Percentiles rank a stretch among this genome's conserved stretches.
Conservation (phyloP, 2,888 invertebrate genomes). For the Celastrina argiolus region DNA sequence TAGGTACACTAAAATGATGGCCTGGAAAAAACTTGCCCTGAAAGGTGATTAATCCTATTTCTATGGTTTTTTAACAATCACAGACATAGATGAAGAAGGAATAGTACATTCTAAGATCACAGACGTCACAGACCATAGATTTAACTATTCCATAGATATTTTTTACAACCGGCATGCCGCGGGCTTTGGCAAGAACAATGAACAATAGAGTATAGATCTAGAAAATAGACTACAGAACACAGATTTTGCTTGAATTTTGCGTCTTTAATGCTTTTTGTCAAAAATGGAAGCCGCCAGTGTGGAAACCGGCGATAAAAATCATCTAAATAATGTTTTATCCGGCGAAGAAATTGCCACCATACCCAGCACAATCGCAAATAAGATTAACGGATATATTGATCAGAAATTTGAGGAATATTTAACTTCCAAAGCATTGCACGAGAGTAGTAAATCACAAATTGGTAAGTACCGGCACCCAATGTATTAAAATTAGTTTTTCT, state of each 20-base stretch:
- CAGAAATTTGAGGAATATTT: constrained; percentile 83
- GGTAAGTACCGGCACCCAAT: constrained; percentile 64
- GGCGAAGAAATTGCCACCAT: constrained; percentile 57
- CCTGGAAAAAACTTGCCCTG: no score
- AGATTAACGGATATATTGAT: constrained; percentile 78
- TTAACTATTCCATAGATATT: no score
- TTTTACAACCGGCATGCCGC: no score
- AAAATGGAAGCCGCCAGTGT: constrained; percentile 67
- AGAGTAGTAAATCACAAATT: constrained; percentile 80
- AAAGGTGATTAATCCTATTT: no score
- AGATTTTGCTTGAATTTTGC: constrained; percentile 9
- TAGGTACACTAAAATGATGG: no score
- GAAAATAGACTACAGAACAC: not conserved
- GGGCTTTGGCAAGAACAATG: no score
- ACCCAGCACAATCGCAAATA: constrained; percentile 61
- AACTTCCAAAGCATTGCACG: constrained; percentile 85
- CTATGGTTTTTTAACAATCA: no score
- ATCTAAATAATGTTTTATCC: constrained; percentile 66
- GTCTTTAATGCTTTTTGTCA: constrained; percentile 34
- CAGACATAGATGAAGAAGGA: no score
- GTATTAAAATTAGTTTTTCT: not conserved
- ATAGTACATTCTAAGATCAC: no score
- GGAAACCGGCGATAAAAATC: constrained; percentile 66
- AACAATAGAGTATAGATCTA: no score
- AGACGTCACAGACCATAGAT: no score